These are phyloP conservation scores for Cotesia glomerata DNA, from an alignment of 1,140 invertebrate species.

Conservation along the genomic window DNA sequence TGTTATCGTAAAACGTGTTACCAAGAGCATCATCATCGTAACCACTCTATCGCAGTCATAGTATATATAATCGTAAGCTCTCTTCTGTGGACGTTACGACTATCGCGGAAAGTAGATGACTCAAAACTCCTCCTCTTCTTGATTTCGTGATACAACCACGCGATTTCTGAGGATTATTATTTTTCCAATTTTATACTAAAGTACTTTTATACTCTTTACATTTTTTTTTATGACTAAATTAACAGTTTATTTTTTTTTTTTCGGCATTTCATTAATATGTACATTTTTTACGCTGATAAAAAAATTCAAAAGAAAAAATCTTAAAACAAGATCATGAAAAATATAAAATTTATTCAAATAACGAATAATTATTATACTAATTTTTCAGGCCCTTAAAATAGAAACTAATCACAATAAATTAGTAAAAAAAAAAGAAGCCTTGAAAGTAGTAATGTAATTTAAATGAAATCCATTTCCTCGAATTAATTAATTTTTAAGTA, in stretches of 20 bases:
- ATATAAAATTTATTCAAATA: too few species aligned
- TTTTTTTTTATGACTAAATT: not conserved
- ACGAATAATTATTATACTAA: too few species aligned
- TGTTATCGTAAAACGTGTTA: not conserved
- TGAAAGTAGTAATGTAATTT: too few species aligned
- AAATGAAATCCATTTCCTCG: too few species aligned
- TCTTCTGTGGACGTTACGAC: not conserved
- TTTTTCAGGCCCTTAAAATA: too few species aligned
- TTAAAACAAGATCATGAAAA: too few species aligned
- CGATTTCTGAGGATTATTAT: constrained; percentile 6
- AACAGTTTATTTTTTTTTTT: not conserved
- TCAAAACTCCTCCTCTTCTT: constrained; percentile 32
- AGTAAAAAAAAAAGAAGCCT: too few species aligned
- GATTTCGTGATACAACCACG: constrained; percentile 19
- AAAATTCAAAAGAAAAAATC: too few species aligned
- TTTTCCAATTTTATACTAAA: constrained; percentile 5
- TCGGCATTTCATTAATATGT: too few species aligned
- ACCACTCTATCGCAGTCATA: not conserved
- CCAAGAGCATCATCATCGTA: not conserved
- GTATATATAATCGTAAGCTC: not conserved
- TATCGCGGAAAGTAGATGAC: not conserved
- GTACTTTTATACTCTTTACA: constrained; percentile 8
- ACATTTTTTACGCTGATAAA: too few species aligned
- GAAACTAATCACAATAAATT: too few species aligned
- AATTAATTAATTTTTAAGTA: too few species aligned